A percentile compares a stretch with the other conserved stretches of the same genome.
These are phyloP conservation scores for Cerastis leucographa DNA, from an alignment of 2,888 invertebrate species.

Conservation along the genomic window DNA sequence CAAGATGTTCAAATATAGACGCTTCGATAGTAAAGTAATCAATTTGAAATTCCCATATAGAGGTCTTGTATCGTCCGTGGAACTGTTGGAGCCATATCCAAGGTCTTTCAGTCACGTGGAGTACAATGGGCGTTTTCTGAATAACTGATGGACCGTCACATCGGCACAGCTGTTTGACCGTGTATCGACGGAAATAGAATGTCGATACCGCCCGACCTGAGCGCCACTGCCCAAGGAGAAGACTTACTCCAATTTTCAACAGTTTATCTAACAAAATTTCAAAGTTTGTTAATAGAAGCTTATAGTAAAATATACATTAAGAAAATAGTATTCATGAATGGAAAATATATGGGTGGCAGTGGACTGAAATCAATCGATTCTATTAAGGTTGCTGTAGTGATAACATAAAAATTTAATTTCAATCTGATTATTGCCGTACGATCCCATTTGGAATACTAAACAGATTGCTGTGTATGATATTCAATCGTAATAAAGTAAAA, in stretches of 20 bases:
- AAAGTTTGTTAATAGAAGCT: constrained; percentile 47
- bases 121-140: constrained; percentile 76
- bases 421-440: constrained; percentile 29
- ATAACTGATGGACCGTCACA: constrained; percentile 79
- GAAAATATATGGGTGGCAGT: constrained; percentile 44
- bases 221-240: constrained; percentile 65
- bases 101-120: constrained; percentile 67
- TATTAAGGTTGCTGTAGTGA: constrained; percentile 32
- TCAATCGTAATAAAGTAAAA: constrained; percentile 37
- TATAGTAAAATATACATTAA: constrained; percentile 56
- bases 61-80: constrained; percentile 36
- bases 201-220: constrained; percentile 73
- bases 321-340: constrained; percentile 43
- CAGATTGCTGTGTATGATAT: constrained; percentile 7
- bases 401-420: constrained; percentile 36
- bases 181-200: constrained; percentile 78
- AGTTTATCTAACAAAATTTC: constrained; percentile 28
- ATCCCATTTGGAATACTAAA: constrained; percentile 35
- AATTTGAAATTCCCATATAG: constrained; percentile 14
- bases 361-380: constrained; percentile 54
- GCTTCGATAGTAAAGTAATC: background rate
- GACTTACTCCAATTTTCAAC: constrained; percentile 38
- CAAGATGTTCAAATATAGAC: background rate
- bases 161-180: constrained; percentile 75
- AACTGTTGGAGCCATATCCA: constrained; percentile 53